Conservation (phyloP, 2,113 vertebrate species). For the Myocastor coypus region DNA sequence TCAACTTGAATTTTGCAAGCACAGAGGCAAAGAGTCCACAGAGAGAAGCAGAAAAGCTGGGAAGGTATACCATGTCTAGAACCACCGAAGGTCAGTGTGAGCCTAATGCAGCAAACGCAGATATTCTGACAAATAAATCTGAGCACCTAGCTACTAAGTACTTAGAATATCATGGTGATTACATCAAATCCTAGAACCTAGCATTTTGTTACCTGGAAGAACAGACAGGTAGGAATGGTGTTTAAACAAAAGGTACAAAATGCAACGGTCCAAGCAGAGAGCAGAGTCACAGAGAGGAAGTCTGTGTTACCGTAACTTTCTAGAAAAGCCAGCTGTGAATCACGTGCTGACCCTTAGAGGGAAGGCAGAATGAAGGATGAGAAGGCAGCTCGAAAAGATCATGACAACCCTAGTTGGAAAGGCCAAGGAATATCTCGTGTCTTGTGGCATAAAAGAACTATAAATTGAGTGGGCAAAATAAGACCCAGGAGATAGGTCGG, state of each 20-base stretch:
- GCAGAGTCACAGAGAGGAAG: neutral
- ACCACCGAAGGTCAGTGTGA: neutral
- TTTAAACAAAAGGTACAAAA: neutral
- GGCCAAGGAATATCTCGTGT: neutral
- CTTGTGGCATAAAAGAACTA: neutral
- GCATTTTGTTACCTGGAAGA: neutral
- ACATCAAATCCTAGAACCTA: neutral
- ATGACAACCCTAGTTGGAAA: neutral
- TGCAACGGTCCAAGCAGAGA: neutral
- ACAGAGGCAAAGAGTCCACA: neutral
- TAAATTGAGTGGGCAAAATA: neutral
- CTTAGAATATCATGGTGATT: neutral
- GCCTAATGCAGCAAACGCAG: neutral
- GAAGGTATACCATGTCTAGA: neutral
- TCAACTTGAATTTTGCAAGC: neutral
- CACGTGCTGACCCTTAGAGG: neutral
- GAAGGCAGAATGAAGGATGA: neutral
- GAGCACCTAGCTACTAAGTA: neutral
- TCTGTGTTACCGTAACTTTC: neutral
- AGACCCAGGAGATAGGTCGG: too few relatives aligned
- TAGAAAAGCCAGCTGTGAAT: neutral
- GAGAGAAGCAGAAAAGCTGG: neutral
- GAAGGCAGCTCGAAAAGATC: neutral
- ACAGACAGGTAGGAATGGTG: neutral
- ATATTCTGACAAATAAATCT: neutral